Evolutionary conservation across 2,797 vertebrate species (phyloP).

Genomic region (Rhinophrynus dorsalis): DNA sequence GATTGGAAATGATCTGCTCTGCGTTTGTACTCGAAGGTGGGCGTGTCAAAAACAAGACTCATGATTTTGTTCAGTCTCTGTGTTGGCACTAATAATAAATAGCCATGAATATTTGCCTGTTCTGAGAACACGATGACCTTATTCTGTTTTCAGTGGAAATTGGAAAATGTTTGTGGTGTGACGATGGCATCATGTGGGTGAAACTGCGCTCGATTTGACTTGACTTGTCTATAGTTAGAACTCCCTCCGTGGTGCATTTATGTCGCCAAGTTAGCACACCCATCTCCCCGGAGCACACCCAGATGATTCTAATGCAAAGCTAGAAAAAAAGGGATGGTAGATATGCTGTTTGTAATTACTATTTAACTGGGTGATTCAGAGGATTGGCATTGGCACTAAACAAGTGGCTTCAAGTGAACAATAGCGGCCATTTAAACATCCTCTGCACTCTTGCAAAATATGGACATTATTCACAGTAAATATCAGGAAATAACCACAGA

Average conservation of each 20-base stretch:
- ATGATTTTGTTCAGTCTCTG: too few relatives aligned
- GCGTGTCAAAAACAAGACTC: too few relatives aligned
- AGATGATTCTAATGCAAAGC: conserved; percentile 13
- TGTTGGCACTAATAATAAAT: not conserved
- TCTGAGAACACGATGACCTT: not conserved
- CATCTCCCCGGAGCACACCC: conserved; percentile 27
- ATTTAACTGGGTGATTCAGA: conserved; percentile 39
- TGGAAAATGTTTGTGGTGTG: not conserved
- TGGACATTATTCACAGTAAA: not conserved
- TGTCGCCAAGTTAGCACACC: conserved; percentile 21
- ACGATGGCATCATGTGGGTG: not conserved
- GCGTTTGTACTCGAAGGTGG: too few relatives aligned
- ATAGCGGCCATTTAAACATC: conserved; percentile 13
- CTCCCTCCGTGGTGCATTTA: conserved; percentile 15
- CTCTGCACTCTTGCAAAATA: not conserved
- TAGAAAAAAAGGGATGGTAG: conserved; percentile 22
- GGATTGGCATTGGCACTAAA: conserved; percentile 6
- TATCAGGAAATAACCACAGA: too few relatives aligned
- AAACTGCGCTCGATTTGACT: not conserved
- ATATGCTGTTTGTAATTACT: conserved; percentile 41
- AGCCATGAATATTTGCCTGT: not conserved
- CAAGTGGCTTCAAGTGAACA: conserved; percentile 11
- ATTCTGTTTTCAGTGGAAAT: not conserved
- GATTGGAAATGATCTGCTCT: too few relatives aligned
- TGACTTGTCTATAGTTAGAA: not conserved